phyloP scores from a whole-genome alignment of 2,888 invertebrate species.

The Microdon myrmicae region DNA sequence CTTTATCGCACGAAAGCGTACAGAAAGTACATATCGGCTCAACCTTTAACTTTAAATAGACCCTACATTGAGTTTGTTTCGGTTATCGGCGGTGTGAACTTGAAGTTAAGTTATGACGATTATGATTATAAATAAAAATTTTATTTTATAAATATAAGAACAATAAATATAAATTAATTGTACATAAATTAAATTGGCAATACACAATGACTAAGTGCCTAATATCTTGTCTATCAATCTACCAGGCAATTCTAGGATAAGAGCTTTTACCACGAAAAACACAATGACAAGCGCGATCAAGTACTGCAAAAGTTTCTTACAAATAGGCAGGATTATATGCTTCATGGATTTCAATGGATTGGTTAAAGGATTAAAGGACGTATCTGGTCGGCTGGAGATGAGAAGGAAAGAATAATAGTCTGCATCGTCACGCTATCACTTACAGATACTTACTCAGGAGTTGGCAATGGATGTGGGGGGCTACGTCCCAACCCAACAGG shows the following conservation, averaged over 20 bases:
- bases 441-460: constrained; percentile 70
- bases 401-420: constrained; percentile 9
- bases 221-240: too few species aligned
- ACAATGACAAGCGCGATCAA: constrained; percentile 49
- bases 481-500: constrained; percentile 76
- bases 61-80: too few species aligned
- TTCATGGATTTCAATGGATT: constrained; percentile 69
- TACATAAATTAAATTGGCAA: too few species aligned
- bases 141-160: too few species aligned
- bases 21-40: too few species aligned
- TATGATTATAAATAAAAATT: too few species aligned
- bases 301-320: constrained; percentile 45
- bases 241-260: constrained; percentile 30
- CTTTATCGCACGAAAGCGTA: too few species aligned
- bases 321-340: constrained; percentile 57
- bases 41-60: too few species aligned
- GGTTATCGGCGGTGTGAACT: too few species aligned
- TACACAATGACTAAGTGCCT: too few species aligned
- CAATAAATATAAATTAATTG: too few species aligned
- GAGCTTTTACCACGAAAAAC: constrained; percentile 3
- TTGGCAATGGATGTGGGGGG: constrained; percentile 72
- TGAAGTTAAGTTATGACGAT: too few species aligned
- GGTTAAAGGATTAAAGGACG: constrained; percentile 72
- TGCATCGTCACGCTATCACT: background rate
- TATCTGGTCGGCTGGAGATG: constrained; percentile 70